Conservation (phyloP, 35 echinoderm and acorn worm genomes). For the Apostichopus californicus region DNA sequence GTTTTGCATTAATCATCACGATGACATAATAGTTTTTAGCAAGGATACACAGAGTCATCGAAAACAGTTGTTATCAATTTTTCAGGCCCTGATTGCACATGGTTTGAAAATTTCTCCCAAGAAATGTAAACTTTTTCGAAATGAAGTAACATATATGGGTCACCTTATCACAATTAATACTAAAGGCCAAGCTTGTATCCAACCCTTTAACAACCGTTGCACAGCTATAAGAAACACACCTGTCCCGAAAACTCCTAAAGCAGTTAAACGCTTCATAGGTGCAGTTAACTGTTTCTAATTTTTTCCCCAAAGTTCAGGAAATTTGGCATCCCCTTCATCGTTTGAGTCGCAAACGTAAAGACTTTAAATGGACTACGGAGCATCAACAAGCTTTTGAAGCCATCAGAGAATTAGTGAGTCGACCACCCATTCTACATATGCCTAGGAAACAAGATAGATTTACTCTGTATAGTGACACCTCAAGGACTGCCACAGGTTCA, state of each 20-base stretch:
- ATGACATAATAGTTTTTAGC: no score
- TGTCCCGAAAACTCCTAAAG: slow-evolving; percentile 24
- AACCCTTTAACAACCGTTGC: slow-evolving; percentile 10
- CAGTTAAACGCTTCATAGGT: slow-evolving; percentile 52
- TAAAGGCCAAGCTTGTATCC: not conserved
- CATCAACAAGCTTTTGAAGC: slow-evolving; percentile 48
- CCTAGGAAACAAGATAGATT: not conserved
- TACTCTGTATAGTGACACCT: slow-evolving; percentile 52
- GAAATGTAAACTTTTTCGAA: no score
- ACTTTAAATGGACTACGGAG: slow-evolving; percentile 54
- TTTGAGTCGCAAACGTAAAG: slow-evolving; percentile 16
- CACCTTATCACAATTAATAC: slow-evolving; percentile 37
- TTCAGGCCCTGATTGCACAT: no score
- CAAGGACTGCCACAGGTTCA: not conserved
- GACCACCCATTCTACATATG: slow-evolving; percentile 38
- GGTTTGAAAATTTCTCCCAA: no score
- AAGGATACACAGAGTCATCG: not conserved
- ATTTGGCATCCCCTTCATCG: slow-evolving; percentile 5
- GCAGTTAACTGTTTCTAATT: slow-evolving; percentile 60
- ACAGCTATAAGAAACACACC: slow-evolving; percentile 36
- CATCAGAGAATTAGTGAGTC: slow-evolving; percentile 51
- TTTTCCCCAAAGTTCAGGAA: slow-evolving; percentile 60
- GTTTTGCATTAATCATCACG: no score
- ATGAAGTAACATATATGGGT: not conserved
- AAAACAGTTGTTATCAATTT: no score